Conservation (phyloP, 2,888 invertebrate genomes). For the Drosophila mimica region DNA sequence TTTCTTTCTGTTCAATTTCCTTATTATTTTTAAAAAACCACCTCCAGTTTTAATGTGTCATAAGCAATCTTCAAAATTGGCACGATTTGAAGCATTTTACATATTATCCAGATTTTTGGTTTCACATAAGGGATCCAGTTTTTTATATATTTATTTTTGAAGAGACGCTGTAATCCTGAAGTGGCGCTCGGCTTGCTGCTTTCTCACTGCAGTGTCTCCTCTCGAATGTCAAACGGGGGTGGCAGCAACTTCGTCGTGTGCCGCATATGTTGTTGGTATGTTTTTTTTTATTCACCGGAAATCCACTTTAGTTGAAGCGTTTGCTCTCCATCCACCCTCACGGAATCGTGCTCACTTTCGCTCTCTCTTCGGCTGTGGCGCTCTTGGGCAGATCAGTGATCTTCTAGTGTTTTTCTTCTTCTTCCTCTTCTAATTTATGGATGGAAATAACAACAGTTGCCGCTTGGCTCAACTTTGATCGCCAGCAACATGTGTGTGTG, state of each 20-base stretch:
- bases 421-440: conserved; percentile 63
- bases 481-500: conserved; percentile 75
- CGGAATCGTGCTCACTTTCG: conserved; percentile 19
- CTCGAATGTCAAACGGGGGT: conserved; percentile 39
- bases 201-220: background rate
- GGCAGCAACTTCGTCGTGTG: conserved; percentile 37
- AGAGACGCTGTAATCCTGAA: conserved; percentile 31
- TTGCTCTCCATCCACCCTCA: conserved; percentile 25
- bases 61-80: background rate
- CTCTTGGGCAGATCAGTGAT: conserved; percentile 51
- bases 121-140: background rate
- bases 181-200: conserved; percentile 37
- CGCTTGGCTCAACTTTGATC: conserved; percentile 49
- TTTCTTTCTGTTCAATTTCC: background rate
- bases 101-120: background rate
- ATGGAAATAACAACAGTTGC: conserved; percentile 63
- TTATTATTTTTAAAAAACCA: background rate
- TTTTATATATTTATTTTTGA: conserved; percentile 20
- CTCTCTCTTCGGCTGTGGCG: conserved; percentile 27
- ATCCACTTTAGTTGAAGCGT: conserved; percentile 78
- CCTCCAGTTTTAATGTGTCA: background rate
- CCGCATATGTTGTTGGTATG: conserved; percentile 58
- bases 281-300: conserved; percentile 79
- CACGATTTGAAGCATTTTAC: background rate
- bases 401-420: conserved; percentile 45